Conservation (phyloP, 2,113 vertebrate genomes). For the Numida meleagris region DNA sequence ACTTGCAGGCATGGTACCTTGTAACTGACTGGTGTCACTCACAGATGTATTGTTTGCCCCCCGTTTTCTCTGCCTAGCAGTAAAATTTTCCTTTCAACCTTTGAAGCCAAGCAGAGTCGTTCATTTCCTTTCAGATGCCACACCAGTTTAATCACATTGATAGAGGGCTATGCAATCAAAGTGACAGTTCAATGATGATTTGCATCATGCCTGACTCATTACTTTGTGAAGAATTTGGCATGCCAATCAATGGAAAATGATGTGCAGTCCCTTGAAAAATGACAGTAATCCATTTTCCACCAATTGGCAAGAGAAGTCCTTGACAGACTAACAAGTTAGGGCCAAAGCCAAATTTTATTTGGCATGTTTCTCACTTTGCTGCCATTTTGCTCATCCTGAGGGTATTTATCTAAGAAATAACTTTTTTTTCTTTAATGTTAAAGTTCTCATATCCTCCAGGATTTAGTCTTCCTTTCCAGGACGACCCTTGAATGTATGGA, state of each 20-base stretch:
- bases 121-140: slow-evolving; percentile 77
- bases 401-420: slow-evolving; percentile 62
- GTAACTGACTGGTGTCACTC: not conserved
- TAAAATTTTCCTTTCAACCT: slow-evolving; percentile 70
- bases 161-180: slow-evolving; percentile 84
- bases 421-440: slow-evolving; percentile 44
- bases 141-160: slow-evolving; percentile 80
- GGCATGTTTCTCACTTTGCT: slow-evolving; percentile 59
- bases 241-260: slow-evolving; percentile 83
- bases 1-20: not conserved
- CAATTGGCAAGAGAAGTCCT: slow-evolving; percentile 78
- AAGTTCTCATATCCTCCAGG: not conserved
- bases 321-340: slow-evolving; percentile 76
- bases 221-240: slow-evolving; percentile 83
- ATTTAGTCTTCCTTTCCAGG: slow-evolving; percentile 32
- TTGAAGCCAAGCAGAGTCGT: slow-evolving; percentile 66
- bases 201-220: slow-evolving; percentile 82
- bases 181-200: slow-evolving; percentile 82
- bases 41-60: slow-evolving; percentile 10
- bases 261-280: slow-evolving; percentile 76
- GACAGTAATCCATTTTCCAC: slow-evolving; percentile 81
- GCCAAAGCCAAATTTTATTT: slow-evolving; percentile 77
- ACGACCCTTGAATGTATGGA: not conserved
- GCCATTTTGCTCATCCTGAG: slow-evolving; percentile 62
- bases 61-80: slow-evolving; percentile 34